phyloP scores from a whole-genome alignment of 2,797 vertebrate species.

The Percopsis omiscomaycus region DNA sequence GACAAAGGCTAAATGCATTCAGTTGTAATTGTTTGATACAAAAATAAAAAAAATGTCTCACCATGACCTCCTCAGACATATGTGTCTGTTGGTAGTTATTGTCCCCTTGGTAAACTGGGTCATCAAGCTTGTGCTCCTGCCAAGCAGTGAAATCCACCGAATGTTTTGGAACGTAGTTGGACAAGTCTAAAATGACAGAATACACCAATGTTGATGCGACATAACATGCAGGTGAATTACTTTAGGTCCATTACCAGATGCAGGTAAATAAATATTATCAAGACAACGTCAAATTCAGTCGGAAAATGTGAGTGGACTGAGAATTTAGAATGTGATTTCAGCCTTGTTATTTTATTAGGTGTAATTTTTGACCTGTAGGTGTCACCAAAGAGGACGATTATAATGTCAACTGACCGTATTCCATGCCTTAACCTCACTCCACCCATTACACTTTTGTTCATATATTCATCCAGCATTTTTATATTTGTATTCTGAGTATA shows the following conservation, averaged over 20 bases:
- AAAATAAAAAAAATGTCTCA: conserved; percentile 61
- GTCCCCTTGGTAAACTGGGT: conserved; percentile 52
- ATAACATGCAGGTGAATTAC: background rate
- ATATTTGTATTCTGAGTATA: no score
- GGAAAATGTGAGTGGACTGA: background rate
- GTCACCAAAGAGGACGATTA: conserved; percentile 41
- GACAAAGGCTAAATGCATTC: no score
- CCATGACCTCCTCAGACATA: conserved; percentile 83
- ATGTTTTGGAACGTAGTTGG: conserved; percentile 92
- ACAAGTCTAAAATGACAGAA: conserved; percentile 77
- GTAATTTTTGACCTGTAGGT: conserved; percentile 60
- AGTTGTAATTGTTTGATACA: no score
- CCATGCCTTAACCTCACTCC: no score
- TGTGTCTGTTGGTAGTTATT: conserved; percentile 52
- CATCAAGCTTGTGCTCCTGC: conserved; percentile 86
- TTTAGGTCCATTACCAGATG: background rate
- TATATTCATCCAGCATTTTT: no score
- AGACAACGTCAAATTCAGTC: background rate
- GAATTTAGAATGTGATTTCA: background rate
- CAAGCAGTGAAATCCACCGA: conserved; percentile 86
- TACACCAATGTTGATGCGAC: background rate
- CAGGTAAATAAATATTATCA: background rate
- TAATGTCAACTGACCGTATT: no score
- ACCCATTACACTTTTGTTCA: no score
- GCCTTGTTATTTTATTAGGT: background rate